Evolutionary conservation across 2,888 invertebrate genomes (phyloP), one percentile per base, ranked within the genome.

Genomic region (Aplocera efformata): DNA sequence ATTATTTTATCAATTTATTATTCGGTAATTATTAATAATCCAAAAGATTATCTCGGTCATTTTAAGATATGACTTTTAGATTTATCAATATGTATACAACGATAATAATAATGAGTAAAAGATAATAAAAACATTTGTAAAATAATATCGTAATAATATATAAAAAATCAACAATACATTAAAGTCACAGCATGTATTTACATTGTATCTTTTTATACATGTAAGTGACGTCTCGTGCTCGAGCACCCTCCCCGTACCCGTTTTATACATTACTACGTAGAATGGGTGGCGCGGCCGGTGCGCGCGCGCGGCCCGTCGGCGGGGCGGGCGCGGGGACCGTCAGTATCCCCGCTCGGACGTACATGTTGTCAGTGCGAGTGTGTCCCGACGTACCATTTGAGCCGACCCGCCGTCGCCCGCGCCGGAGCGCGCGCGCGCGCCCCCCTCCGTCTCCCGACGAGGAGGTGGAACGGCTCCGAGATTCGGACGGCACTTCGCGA

Each of bases 391-490:
- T 26, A 30, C 26, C 42, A 41, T 42, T 34, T 42, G n/a, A 31
- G 29, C 36, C 25, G 29, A 44, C 37, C 37, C 32, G 29, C 30
- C 32, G 28, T 37, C 29, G 8, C 25, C 32, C 35, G 35, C 24
- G 34, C 35, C 32, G 31, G 30, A 28, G 40, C 28, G 35, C 37
- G 22, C 11, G 37, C 27, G 20, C 32, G n/a, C 35, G 50, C 37
- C 33, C 30, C 36, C 30, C 40, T 31, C 41, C 48, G 50, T 53
- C 58, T 62, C 57, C 56, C 67, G 70, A 53, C 63, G 67, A 67
- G 71, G 65, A 71, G 70, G 75, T 68, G 77, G 81, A 83, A 81
- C 78, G 84, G 84, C 79, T 79, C 81, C 80, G 78, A 76, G 75
- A 74, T 72, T 73, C 70, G 67, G 71, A 72, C 71, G 79, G 76